Base-by-base conservation (phyloP, 2,888 invertebrate species). In the Lycophotia porphyrea region DNA sequence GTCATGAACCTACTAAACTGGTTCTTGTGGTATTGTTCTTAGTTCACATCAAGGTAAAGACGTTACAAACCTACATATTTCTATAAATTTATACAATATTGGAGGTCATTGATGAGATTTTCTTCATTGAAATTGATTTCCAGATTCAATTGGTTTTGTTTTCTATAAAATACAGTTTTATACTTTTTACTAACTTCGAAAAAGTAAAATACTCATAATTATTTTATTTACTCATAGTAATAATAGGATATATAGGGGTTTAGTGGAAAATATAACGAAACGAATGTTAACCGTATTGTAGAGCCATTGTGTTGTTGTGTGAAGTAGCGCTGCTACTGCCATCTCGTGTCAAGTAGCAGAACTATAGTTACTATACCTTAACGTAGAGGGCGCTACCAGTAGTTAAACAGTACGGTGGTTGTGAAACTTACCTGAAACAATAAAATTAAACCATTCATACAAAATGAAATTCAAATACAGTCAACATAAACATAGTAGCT, bases 381-480 rank as follows among this genome's bases (percentile, higher is more conserved):
- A 15, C 42, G 78, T 77, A 94, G 94, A 93, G 88, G 94, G 91
- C 93, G 89, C 66, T 86, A 86, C 82, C 18, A 78, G 82, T 84
- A 66, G 44, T 42, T 71, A 69, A 24, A 52, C 27, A 58, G 34
- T 31, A 24, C 18, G n/a, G 15, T 49, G 13, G 8, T 31, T 63
- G 42, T 47, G 18, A 44, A 31, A 97, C 97, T 97, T 97, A 97
- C 97, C 97, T 97, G 96, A 81, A 97, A 97, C 94, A 95, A 92
- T 90, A 88, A 52, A 63, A 88, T 88, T 24, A 34, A 81, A 71
- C 75, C 31, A 58, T 85, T 65, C 84, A n/a, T 71, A 68, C 18
- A 66, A 31, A 1, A 18, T 49, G 21, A 9, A 24, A 42, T n/a
- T 64, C 27, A 42, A 79, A 47, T 27, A 31, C 3, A 47, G 15